These are phyloP conservation scores for Leptinotarsa lineolata DNA, from an alignment of 1,140 invertebrate species.

Conservation along the genomic window DNA sequence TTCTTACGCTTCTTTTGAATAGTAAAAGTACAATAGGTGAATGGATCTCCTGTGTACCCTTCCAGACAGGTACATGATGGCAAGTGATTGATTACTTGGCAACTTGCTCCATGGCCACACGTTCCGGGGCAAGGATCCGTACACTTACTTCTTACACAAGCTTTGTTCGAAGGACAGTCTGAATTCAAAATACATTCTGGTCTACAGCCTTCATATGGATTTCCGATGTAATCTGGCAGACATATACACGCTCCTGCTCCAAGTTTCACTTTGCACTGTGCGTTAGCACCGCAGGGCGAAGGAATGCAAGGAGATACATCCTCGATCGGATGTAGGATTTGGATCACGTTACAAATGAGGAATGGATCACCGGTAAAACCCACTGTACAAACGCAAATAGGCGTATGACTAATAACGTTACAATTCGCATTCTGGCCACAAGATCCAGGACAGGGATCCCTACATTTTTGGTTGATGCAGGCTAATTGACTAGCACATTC, in stretches of 20 bases:
- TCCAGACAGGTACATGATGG: constrained; percentile 62
- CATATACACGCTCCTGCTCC: constrained; percentile 70
- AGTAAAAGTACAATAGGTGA: constrained; percentile 59
- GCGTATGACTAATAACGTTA: constrained; percentile 79
- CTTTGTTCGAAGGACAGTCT: constrained; percentile 65
- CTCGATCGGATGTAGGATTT: constrained; percentile 48
- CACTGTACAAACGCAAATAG: constrained; percentile 75
- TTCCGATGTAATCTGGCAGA: constrained; percentile 69
- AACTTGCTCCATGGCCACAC: constrained; percentile 67
- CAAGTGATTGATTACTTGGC: constrained; percentile 64
- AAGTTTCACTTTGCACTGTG: constrained; percentile 65
- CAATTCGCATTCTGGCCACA: constrained; percentile 84
- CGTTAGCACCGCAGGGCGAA: constrained; percentile 70
- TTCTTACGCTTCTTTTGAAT: constrained; percentile 41
- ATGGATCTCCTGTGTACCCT: constrained; percentile 67
- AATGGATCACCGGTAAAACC: constrained; percentile 80
- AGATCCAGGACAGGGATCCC: constrained; percentile 78
- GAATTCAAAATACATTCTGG: constrained; percentile 68
- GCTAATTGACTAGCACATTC: constrained; percentile 75
- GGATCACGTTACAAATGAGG: constrained; percentile 59
- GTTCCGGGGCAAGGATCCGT: constrained; percentile 69
- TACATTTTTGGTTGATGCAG: constrained; percentile 82
- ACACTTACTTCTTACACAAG: constrained; percentile 67
- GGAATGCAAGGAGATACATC: constrained; percentile 62
- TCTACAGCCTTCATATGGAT: constrained; percentile 72